Conservation (phyloP, 2,797 vertebrate genomes). For the Phrynocephalus forsythii region DNA sequence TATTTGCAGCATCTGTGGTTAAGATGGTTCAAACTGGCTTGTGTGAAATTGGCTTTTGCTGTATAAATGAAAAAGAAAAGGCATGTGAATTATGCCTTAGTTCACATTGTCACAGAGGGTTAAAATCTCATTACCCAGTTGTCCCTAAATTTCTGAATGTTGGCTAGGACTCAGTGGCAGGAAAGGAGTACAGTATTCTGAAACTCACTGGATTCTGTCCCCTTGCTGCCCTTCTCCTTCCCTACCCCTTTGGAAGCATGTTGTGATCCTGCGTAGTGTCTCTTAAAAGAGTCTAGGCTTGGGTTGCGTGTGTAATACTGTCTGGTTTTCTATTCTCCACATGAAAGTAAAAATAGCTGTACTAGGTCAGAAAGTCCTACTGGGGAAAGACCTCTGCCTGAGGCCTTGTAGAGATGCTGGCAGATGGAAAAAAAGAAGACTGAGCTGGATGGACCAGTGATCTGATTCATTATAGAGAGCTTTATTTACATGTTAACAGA, state of each 20-base stretch:
- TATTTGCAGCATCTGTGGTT: neutral
- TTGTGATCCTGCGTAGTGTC: neutral
- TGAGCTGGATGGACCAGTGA: neutral
- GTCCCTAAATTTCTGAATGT: neutral
- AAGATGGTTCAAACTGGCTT: neutral
- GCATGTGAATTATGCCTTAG: neutral
- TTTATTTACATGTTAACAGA: neutral
- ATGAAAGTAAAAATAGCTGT: conserved; percentile 10
- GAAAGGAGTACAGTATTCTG: neutral
- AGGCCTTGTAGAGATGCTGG: neutral
- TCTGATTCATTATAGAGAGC: neutral
- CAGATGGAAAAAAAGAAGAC: neutral
- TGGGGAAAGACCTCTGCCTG: conserved; percentile 2
- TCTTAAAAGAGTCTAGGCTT: neutral
- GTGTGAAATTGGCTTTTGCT: neutral
- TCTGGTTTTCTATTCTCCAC: conserved; percentile 18
- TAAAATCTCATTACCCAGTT: neutral
- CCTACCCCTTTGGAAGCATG: neutral
- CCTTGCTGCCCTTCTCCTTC: too few relatives aligned
- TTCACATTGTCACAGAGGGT: neutral
- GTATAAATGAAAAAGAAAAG: neutral
- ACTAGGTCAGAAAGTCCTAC: conserved; percentile 15
- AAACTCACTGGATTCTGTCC: neutral
- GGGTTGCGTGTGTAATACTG: conserved; percentile 18
- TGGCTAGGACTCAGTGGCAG: neutral